These are phyloP conservation scores for Coelinius sp. DNA, from an alignment of 2,888 invertebrate genomes.

Conservation along the genomic window DNA sequence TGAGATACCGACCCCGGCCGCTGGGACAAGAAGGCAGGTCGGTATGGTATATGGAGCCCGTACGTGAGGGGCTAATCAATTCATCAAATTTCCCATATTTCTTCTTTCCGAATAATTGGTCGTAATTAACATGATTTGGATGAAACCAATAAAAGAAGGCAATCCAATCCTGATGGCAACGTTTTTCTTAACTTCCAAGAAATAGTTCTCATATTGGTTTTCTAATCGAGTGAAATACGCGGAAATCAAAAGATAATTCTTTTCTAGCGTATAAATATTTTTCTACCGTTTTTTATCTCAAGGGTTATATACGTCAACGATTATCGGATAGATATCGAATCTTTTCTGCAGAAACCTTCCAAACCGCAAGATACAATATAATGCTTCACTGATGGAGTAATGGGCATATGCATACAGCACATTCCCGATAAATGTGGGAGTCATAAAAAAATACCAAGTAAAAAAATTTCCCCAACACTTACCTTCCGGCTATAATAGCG, in stretches of 20 bases:
- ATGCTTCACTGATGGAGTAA: conserved; percentile 19
- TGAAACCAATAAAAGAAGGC: neutral
- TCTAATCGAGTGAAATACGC: too few species aligned
- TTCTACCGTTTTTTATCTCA: neutral
- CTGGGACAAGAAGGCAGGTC: too few species aligned
- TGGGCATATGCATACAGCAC: conserved; percentile 14
- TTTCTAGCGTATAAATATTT: neutral
- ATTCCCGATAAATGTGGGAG: neutral
- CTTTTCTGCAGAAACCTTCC: conserved; percentile 5
- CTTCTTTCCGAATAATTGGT: neutral
- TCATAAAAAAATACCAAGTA: neutral
- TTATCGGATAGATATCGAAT: neutral
- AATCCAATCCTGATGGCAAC: neutral
- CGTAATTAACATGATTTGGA: neutral
- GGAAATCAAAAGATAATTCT: too few species aligned
- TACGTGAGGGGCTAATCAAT: too few species aligned
- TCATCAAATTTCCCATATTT: neutral
- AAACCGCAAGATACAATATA: neutral
- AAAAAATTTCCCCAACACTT: conserved; percentile 49
- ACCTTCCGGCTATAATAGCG: conserved; percentile 68
- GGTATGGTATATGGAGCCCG: too few species aligned
- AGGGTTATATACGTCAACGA: neutral
- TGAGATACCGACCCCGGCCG: too few species aligned
- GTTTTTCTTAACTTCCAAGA: too few species aligned
- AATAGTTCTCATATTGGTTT: too few species aligned